phyloP scores from a whole-genome alignment of 2,113 vertebrate species.

The Archilochus colubris region DNA sequence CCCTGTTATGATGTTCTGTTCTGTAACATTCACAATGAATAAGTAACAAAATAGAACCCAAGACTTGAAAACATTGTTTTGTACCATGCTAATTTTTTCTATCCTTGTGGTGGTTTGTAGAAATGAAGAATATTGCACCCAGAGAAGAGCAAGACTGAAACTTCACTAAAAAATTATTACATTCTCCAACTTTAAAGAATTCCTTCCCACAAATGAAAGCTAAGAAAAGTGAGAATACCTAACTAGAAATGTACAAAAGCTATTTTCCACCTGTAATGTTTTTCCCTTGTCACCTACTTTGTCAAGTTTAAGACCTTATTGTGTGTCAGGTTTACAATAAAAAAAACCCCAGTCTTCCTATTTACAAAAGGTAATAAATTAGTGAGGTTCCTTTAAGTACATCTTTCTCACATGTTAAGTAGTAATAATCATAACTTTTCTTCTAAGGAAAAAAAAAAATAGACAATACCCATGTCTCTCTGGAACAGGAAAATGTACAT shows the following conservation, averaged over 20 bases:
- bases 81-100: neutral
- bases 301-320: slow-evolving; percentile 21
- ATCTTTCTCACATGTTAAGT: neutral
- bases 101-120: neutral
- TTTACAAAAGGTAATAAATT: slow-evolving; percentile 43
- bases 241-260: slow-evolving; percentile 23
- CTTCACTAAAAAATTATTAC: slow-evolving; percentile 28
- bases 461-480: neutral
- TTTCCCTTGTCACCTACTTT: slow-evolving; percentile 1
- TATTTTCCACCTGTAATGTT: slow-evolving; percentile 17
- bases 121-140: slow-evolving; percentile 18
- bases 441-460: neutral
- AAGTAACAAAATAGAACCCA: neutral
- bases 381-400: slow-evolving; percentile 15
- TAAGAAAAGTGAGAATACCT: neutral
- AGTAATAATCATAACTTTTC: neutral
- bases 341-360: slow-evolving; percentile 5
- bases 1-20: neutral
- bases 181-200: slow-evolving; percentile 10
- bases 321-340: neutral
- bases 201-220: neutral
- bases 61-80: neutral
- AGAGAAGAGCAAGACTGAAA: slow-evolving; percentile 32
- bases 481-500: neutral
- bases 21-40: neutral